Conservation (phyloP, 1,140 invertebrate species). For the Batillaria attramentaria region DNA sequence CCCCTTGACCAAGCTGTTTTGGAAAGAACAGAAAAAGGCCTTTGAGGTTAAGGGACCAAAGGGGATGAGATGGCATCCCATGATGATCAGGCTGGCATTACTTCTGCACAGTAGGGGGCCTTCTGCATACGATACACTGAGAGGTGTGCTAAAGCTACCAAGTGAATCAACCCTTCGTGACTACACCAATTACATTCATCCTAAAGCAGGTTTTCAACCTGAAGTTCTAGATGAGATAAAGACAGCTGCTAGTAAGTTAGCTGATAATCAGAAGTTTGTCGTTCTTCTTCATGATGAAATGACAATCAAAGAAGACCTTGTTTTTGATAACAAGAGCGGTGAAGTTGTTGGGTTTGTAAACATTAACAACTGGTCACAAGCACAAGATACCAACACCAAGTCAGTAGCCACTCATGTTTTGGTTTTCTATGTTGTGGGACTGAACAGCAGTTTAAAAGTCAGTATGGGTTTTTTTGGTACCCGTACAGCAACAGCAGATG, state of each 20-base stretch:
- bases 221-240: neutral
- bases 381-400: neutral
- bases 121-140: too few species aligned
- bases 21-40: too few species aligned
- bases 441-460: slow-evolving; percentile 2
- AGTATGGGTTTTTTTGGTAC: slow-evolving; percentile 10
- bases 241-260: neutral
- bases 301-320: slow-evolving; percentile 11
- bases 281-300: slow-evolving; percentile 15
- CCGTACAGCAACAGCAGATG: neutral
- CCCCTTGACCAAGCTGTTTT: too few species aligned
- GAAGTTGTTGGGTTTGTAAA: slow-evolving; percentile 2
- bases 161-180: slow-evolving; percentile 21
- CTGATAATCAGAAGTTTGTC: neutral
- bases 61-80: too few species aligned
- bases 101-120: too few species aligned
- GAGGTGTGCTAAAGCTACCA: too few species aligned
- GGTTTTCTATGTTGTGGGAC: slow-evolving; percentile 13
- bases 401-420: neutral
- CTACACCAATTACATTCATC: neutral
- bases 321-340: neutral
- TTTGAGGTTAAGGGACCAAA: too few species aligned
- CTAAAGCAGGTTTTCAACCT: neutral
- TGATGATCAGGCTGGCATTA: too few species aligned
- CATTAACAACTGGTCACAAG: neutral